Conservation (phyloP, 2,888 invertebrate genomes). For the Macrosiphum euphorbiae region DNA sequence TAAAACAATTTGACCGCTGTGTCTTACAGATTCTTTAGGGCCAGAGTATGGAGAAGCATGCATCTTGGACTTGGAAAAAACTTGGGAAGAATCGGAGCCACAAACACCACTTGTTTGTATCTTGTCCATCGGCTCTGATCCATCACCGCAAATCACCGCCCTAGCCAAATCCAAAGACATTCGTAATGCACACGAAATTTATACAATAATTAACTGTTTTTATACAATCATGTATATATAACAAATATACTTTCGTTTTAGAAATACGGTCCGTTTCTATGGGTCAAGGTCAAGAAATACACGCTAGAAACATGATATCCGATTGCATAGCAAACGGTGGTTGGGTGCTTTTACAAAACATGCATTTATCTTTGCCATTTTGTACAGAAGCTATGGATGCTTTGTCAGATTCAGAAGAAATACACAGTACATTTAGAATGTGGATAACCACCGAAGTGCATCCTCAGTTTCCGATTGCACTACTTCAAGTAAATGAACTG, state of each 20-base stretch:
- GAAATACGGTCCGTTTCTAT: slow-evolving; percentile 90
- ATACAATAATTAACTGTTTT: neutral
- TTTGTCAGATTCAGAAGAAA: slow-evolving; percentile 85
- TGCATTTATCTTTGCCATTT: slow-evolving; percentile 94
- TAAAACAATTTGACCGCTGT: neutral
- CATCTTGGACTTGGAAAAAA: slow-evolving; percentile 90
- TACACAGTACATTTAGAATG: slow-evolving; percentile 86
- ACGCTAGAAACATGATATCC: slow-evolving; percentile 85
- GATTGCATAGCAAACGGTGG: slow-evolving; percentile 81
- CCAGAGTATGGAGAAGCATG: slow-evolving; percentile 91
- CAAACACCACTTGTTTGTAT: slow-evolving; percentile 92
- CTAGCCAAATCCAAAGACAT: slow-evolving; percentile 89
- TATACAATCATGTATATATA: neutral
- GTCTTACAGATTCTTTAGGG: slow-evolving; percentile 82
- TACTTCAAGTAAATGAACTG: slow-evolving; percentile 72
- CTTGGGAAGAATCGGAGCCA: slow-evolving; percentile 91
- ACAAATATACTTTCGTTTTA: slow-evolving; percentile 69
- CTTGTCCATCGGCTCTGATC: slow-evolving; percentile 95
- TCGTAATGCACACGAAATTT: slow-evolving; percentile 73
- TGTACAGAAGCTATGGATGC: slow-evolving; percentile 93
- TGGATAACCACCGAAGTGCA: slow-evolving; percentile 98
- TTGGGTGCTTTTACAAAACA: slow-evolving; percentile 96
- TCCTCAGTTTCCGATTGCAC: slow-evolving; percentile 90
- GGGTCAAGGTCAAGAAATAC: slow-evolving; percentile 96
- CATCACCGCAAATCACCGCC: slow-evolving; percentile 91